Conservation (phyloP, 2,888 invertebrate species). For the Eristalinus aeneus region DNA sequence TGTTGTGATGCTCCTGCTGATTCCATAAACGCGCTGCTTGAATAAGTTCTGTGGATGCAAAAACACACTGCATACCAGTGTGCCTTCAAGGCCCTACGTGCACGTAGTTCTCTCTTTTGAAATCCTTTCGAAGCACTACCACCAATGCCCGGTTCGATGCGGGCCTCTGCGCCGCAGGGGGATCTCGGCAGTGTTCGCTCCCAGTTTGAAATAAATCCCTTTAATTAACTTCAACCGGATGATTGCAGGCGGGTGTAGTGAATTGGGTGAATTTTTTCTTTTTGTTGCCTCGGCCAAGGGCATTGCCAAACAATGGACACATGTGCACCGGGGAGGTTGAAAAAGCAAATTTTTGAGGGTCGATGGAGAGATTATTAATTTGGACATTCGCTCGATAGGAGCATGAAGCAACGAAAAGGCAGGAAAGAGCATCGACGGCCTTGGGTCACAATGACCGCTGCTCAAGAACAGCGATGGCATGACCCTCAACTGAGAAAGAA, state of each 20-base stretch:
- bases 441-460: too few species aligned
- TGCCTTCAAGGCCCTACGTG: neutral
- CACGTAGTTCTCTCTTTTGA: neutral
- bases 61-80: neutral
- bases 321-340: neutral
- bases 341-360: neutral
- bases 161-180: neutral
- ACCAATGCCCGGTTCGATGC: neutral
- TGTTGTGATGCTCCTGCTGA: neutral
- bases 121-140: neutral
- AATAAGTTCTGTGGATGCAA: neutral
- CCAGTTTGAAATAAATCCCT: slow-evolving; percentile 8
- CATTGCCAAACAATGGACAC: neutral
- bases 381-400: too few species aligned
- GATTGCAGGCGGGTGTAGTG: neutral
- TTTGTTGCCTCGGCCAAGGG: slow-evolving; percentile 28
- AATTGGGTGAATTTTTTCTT: slow-evolving; percentile 21
- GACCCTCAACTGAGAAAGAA: too few species aligned
- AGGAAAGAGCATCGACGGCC: too few species aligned
- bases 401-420: too few species aligned
- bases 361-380: too few species aligned
- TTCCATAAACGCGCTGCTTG: neutral
- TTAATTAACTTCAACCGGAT: slow-evolving; percentile 43
- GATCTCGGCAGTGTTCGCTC: slow-evolving; percentile 21
- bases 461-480: too few species aligned